Percentiles rank a stretch among this genome's conserved stretches.
Conservation (phyloP, 2,113 vertebrate species). For the Promerops cafer region DNA sequence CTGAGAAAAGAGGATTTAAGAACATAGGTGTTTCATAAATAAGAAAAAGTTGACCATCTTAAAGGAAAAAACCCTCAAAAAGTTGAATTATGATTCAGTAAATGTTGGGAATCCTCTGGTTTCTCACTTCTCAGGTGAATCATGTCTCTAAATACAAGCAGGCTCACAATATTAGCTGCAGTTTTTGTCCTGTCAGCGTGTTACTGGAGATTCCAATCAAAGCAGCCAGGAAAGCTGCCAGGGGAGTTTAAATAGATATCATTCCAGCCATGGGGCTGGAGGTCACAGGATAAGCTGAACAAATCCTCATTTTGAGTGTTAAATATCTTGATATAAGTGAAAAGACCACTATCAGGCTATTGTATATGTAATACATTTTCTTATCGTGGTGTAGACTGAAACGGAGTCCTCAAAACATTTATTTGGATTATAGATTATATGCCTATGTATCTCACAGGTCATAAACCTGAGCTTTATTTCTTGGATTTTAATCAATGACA, state of each 20-base stretch:
- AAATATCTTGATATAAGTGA: background rate
- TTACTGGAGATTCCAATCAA: conserved; percentile 17
- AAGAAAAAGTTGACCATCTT: background rate
- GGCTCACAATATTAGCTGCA: background rate
- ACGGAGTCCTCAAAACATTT: background rate
- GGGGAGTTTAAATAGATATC: conserved; percentile 4
- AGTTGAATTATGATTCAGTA: background rate
- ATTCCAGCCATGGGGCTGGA: background rate
- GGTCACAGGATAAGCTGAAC: background rate
- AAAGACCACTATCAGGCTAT: background rate
- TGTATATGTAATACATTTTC: background rate
- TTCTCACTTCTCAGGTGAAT: conserved; percentile 10
- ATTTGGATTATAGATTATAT: background rate
- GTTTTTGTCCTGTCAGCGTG: conserved; percentile 23
- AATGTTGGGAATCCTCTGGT: background rate
- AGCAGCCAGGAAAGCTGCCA: conserved; percentile 29
- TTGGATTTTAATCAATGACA: background rate
- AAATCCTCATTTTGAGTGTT: background rate
- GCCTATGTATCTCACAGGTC: background rate
- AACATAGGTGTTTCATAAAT: background rate
- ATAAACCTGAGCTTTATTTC: background rate
- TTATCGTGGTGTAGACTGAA: background rate
- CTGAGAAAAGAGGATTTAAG: background rate
- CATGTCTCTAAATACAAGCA: background rate
- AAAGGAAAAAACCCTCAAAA: background rate